Evolutionary conservation across 1,140 invertebrate species (phyloP), one percentile per base, ranked within the genome.

Genomic region (Bombus confusus): DNA sequence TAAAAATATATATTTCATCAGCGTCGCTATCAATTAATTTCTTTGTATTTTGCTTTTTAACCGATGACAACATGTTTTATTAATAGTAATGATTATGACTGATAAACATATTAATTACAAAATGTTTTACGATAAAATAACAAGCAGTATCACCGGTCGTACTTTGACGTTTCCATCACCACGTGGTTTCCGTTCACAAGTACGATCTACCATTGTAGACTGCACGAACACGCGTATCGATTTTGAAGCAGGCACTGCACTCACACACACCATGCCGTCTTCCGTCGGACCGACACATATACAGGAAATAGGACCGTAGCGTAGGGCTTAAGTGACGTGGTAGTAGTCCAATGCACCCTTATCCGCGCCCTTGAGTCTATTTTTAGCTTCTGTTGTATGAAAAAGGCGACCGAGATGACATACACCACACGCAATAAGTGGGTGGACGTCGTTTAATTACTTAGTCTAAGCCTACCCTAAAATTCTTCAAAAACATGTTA

Each of bases 331-430:
- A 41, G 76, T 86, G 90, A 90, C 84, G 80, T 87, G 82, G 83
- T 82, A 78, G 66, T 87, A 90, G 91, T 90, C 83, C 91, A 88
- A 77, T 86, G 89, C 85, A 88, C 91, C 87, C 91, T 91, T 90
- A 90, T 78, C 73, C 85, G 80, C 83, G 92, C 84, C 92, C 93
- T 94, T 94, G 93, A 94, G 92, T 92, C 91, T 93, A 93, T 93
- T 92, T 93, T 88, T 87, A 91, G 90, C 86, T 47, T 52, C 68
- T 74, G 81, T 88, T 88, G 87, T 73, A 75, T 66, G 90, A 83
- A 91, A 90, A 86, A 83, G 83, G 66, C 86, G 82, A 69, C 74
- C 73, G 64, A 74, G 68, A 81, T 79, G 80, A 57, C 76, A 88
- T 80, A 73, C 72, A 86, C 77, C 78, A 59, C 86, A 77, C 1